Percentiles rank a stretch among this genome's conserved stretches.
Evolutionary conservation across 2,797 vertebrate genomes (phyloP).

Genomic region (Melanotaenia parkinsoni): DNA sequence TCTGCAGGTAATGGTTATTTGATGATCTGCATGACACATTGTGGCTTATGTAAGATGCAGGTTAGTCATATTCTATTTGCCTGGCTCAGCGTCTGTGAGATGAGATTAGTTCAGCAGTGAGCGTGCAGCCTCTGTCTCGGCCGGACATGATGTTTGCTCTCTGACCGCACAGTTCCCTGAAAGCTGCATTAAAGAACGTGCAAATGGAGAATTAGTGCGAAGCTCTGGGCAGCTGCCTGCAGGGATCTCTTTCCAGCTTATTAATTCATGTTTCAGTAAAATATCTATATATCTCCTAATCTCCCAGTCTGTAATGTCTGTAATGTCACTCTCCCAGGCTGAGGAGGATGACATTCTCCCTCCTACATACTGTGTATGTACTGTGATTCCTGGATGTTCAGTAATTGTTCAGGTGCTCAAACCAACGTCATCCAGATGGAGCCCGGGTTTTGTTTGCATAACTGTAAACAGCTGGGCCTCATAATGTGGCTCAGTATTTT

Average conservation of each 20-base stretch:
- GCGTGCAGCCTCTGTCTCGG: conserved; percentile 12
- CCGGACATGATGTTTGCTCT: conserved; percentile 30
- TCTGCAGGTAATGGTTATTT: conserved; percentile 8
- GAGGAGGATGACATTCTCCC: neutral
- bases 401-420: too few relatives aligned
- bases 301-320: neutral
- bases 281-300: conserved; percentile 8
- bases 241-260: conserved; percentile 27
- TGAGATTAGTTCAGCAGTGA: conserved; percentile 35
- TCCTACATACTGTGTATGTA: neutral
- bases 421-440: too few relatives aligned
- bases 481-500: too few relatives aligned
- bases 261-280: conserved; percentile 33
- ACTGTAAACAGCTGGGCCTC: too few relatives aligned
- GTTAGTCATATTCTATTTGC: conserved; percentile 29
- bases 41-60: conserved; percentile 37
- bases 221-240: conserved; percentile 23
- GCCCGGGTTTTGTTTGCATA: too few relatives aligned
- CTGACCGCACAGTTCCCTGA: conserved; percentile 29
- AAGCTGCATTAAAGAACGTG: conserved; percentile 22
- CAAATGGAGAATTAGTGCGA: conserved; percentile 33
- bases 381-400: neutral
- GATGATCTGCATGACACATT: conserved; percentile 13
- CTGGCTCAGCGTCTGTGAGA: conserved; percentile 16
- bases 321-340: conserved; percentile 2